Conservation (phyloP, 2,113 vertebrate species). For the Ochotona princeps region DNA sequence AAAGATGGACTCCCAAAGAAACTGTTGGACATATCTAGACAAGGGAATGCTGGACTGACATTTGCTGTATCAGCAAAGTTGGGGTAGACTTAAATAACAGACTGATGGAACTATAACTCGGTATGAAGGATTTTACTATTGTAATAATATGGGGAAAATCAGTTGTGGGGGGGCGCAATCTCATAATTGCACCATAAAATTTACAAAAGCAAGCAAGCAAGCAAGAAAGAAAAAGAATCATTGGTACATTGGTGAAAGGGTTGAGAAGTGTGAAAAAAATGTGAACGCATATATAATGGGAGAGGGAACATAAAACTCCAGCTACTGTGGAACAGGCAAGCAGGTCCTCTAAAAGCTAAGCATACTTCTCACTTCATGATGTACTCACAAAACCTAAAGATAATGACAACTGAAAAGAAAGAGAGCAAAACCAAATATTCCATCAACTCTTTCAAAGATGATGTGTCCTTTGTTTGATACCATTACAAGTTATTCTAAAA, state of each 20-base stretch:
- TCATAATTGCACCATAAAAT: too few species aligned
- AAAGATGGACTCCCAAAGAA: too few species aligned
- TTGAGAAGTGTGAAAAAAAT: background rate
- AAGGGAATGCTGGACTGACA: too few species aligned
- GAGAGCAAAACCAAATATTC: slow-evolving; percentile 2
- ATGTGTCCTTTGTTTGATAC: background rate
- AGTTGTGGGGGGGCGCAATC: too few species aligned
- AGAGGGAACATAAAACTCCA: background rate
- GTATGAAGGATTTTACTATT: too few species aligned
- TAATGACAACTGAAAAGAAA: background rate
- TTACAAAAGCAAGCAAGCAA: too few species aligned
- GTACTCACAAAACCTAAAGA: background rate
- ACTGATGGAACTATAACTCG: too few species aligned
- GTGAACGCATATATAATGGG: background rate
- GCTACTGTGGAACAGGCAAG: background rate
- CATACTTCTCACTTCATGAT: background rate
- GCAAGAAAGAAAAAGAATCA: too few species aligned
- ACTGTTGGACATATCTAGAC: too few species aligned
- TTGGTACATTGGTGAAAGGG: background rate
- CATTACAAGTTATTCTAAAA: background rate
- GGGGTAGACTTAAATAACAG: too few species aligned
- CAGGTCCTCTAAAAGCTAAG: slow-evolving; percentile 4
- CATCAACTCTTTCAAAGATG: background rate
- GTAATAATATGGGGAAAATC: too few species aligned
- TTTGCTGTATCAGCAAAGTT: too few species aligned